A percentile compares a stretch with the other conserved stretches of the same genome.
phyloP scores from a whole-genome alignment of 2,888 invertebrate species.

The Drepanosiphum platanoidis region DNA sequence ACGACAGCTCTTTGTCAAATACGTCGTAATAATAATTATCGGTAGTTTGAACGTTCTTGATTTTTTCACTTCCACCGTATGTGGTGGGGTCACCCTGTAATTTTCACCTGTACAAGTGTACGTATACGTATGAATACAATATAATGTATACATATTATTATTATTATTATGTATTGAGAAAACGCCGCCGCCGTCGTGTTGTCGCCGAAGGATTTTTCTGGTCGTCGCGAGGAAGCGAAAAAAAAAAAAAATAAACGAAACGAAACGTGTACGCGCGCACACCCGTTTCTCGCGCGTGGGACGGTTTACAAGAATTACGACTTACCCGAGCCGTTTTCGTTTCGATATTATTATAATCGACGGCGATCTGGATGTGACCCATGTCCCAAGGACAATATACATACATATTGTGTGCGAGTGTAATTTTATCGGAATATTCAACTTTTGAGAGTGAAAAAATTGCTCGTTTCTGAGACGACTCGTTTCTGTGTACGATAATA shows the following conservation, averaged over 20 bases:
- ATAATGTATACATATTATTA: neutral
- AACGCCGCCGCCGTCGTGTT: neutral
- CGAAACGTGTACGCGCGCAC: constrained; percentile 2
- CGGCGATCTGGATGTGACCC: constrained; percentile 46
- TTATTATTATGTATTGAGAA: neutral
- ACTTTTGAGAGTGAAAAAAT: constrained; percentile 17
- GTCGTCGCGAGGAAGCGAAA: neutral
- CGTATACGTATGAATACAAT: neutral
- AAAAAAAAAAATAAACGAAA: constrained; percentile 5
- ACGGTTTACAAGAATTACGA: constrained; percentile 48
- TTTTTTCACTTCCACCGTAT: neutral
- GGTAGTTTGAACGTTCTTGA: constrained; percentile 28
- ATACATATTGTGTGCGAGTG: neutral
- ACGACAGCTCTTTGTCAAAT: constrained; percentile 47
- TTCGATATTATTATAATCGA: constrained; percentile 53
- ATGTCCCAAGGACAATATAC: constrained; percentile 30
- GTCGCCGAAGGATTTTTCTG: constrained; percentile 58
- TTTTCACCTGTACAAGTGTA: constrained; percentile 30
- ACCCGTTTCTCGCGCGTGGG: constrained; percentile 46
- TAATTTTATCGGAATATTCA: constrained; percentile 39
- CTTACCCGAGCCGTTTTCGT: constrained; percentile 46
- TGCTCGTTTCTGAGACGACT: constrained; percentile 4
- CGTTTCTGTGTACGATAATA: neutral
- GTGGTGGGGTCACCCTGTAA: constrained; percentile 27
- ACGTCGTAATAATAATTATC: constrained; percentile 29